Conservation (phyloP, 2,797 vertebrate species). For the Gallinago stenura region DNA sequence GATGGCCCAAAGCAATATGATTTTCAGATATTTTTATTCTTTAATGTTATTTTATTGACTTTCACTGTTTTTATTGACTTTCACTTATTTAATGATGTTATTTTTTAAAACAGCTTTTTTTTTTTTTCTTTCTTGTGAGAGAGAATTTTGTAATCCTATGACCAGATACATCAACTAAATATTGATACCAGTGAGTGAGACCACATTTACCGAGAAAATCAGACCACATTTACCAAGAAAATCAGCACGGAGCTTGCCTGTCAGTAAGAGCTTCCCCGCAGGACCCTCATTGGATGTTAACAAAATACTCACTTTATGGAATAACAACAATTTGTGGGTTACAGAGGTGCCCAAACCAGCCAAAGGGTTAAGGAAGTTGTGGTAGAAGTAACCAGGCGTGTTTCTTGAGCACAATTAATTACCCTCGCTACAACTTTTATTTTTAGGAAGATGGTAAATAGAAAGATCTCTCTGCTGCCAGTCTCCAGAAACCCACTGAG, state of each 20-base stretch:
- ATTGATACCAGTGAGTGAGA: background rate
- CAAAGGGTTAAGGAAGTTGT: background rate
- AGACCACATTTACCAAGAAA: background rate
- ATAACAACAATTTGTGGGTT: background rate
- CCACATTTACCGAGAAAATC: background rate
- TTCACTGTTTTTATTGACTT: background rate
- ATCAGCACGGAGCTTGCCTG: background rate
- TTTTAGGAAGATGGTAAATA: slow-evolving; percentile 7
- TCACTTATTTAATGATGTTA: background rate
- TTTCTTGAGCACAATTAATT: background rate
- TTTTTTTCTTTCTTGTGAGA: background rate
- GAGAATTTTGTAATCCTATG: background rate
- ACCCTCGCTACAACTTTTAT: background rate
- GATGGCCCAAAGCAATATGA: background rate
- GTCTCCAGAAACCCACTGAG: background rate
- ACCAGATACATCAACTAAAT: background rate
- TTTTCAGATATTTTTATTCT: background rate
- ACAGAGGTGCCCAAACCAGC: background rate
- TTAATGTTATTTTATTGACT: background rate
- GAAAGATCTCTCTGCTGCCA: background rate
- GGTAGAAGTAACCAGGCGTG: background rate
- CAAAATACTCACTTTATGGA: background rate
- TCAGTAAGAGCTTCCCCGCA: background rate
- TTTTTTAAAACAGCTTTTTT: background rate
- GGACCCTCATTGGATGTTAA: background rate